These are phyloP conservation scores for Calameuta idolon DNA, from an alignment of 2,888 invertebrate genomes.

Conservation along the genomic window DNA sequence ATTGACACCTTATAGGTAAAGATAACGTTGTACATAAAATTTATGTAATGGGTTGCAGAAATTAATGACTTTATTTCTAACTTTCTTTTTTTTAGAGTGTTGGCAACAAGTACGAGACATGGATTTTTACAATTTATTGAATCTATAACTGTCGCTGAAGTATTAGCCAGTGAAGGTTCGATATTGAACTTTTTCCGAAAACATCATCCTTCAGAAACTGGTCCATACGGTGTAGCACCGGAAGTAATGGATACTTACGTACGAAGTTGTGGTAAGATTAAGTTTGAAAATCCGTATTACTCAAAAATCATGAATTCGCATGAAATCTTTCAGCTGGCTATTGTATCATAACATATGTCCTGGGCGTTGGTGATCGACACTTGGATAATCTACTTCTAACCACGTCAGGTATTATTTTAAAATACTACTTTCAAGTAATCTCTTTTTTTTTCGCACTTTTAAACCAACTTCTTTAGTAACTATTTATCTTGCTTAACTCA, in stretches of 20 bases:
- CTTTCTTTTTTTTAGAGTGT: conserved; percentile 71
- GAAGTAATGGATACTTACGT: conserved; percentile 99
- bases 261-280: conserved; percentile 80
- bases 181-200: conserved; percentile 95
- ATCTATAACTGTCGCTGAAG: conserved; percentile 92
- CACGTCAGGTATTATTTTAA: conserved; percentile 70
- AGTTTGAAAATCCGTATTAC: background rate
- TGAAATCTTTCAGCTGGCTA: conserved; percentile 81
- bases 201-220: conserved; percentile 87
- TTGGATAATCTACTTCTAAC: conserved; percentile 96
- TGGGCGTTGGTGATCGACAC: conserved; percentile 98
- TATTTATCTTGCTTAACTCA: too few species aligned
- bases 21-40: background rate
- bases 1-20: conserved; percentile 86
- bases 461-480: too few species aligned
- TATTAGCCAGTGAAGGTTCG: conserved; percentile 85
- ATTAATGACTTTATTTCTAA: conserved; percentile 2
- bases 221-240: conserved; percentile 89
- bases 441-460: too few species aligned
- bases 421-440: conserved; percentile 7
- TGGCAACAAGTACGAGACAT: conserved; percentile 96
- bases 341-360: conserved; percentile 96
- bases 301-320: background rate
- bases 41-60: background rate
- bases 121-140: conserved; percentile 97